Evolutionary conservation across 2,113 vertebrate species (phyloP), one percentile per base, ranked within the genome.

Genomic region (Eclectus roratus): DNA sequence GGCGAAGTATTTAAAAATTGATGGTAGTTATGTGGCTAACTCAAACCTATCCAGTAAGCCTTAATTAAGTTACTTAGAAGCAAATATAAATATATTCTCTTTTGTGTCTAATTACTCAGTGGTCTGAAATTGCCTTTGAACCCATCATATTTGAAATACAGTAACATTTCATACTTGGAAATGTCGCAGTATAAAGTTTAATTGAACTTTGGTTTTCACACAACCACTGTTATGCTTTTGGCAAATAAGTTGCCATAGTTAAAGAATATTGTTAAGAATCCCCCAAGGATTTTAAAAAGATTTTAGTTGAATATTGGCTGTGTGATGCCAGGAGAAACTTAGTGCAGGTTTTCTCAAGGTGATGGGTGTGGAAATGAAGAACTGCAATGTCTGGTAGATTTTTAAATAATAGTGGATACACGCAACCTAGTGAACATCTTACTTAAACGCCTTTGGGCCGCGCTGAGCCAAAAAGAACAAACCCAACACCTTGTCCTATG

Each of bases 171-270:
- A 43, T 41, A 19, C 15, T 84, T 81, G 46, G 21, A 20, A 58
- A 29, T 71, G n/a, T 84, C 91, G 43, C 55, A 78, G 15, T 55
- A 7, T 58, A 23, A 89, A 58, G 10, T 80, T 84, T 71, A 78
- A 60, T 68, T 85, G 46, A 84, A 52, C 86, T 69, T 63, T 85
- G 18, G 60, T 85, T 94, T 31, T 55, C 90, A 95, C 83, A 46
- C 19, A 69, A 52, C 68, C 65, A 46, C 39, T 92, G 31, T n/a
- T 46, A 8, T 24, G 44, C 37, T 80, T 93, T 83, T 37, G 58
- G 68, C 79, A 88, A 82, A 64, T 21, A 47, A 82, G 56, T 33
- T 65, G 46, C 5, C 0, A n/a, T 44, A 58, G 37, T 65, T 80
- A 47, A 65, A 55, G 60, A 63, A 21, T n/a, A 56, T 21, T 78